Evolutionary conservation across 2,113 vertebrate genomes (phyloP), one percentile per base, ranked within the genome.

Genomic region (Epinephelus moara): DNA sequence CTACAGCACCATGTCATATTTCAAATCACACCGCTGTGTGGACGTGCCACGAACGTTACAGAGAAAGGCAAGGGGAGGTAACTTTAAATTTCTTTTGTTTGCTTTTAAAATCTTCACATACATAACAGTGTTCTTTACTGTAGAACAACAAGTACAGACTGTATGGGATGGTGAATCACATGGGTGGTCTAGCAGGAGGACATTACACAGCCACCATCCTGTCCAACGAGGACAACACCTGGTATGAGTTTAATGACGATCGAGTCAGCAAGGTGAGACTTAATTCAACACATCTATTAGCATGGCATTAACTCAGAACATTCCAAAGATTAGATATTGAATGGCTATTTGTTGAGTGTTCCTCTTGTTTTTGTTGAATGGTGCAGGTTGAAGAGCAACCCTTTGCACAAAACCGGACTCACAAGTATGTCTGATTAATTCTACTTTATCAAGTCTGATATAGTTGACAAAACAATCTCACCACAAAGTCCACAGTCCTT

Each of bases 91-190:
- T 6, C 1, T 70, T 57, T 1, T 63, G n/a, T 72, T 19, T 75
- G 6, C 6, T 45, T 56, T 66, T 42, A 23, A 21, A n/a, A 21
- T 21, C 0, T 3, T 27, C 14, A 61, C 11, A 0, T 21, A 42
- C 4, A 13, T 18, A n/a, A 60, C 3, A 56, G 9, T 7, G 6
- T 25, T 33, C 18, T 40, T 67, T 9, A 11, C 7, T 60, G 57
- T 50, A 93, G 93, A 8, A 77, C 5, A 14, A 15, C 10, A 57
- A 0, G 17, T 95, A 93, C 79, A 49, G 82, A 25, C 92, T 94
- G 33, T 93, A 90, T 67, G 93, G 86, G 30, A 69, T 93, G 27
- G 88, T 92, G 67, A 70, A 91, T 59, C 94, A 95, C 69, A 56
- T 3, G 9, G 94, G 93, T 11, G 50, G 23, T 30, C 62, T 85